These are phyloP conservation scores for Pterois miles DNA, from an alignment of 2,797 vertebrate genomes.

Conservation along the genomic window DNA sequence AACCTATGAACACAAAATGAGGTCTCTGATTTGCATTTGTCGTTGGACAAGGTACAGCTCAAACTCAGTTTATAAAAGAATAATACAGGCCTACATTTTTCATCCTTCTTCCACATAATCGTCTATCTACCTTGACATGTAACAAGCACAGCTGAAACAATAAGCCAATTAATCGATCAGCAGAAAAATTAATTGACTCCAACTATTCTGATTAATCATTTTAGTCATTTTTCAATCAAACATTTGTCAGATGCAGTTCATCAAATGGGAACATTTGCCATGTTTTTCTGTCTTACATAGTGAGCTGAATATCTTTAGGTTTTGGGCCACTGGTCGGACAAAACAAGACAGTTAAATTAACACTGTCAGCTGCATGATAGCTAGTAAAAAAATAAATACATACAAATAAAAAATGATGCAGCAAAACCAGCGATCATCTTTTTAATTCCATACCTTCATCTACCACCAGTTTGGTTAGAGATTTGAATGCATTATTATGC, in stretches of 20 bases:
- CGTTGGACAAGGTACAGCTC: constrained; percentile 2
- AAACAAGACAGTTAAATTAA: background rate
- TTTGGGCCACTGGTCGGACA: background rate
- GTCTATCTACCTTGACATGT: background rate
- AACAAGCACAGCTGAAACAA: background rate
- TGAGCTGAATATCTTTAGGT: background rate
- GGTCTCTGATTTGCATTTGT: constrained; percentile 30
- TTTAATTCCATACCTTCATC: background rate
- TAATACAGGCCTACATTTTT: background rate
- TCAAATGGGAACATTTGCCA: no score
- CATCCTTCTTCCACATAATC: background rate
- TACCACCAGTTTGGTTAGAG: background rate
- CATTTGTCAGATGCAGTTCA: background rate
- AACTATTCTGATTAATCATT: background rate
- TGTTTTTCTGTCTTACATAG: background rate
- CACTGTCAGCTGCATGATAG: no score
- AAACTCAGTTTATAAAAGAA: constrained; percentile 5
- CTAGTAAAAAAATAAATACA: background rate
- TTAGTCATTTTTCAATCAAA: background rate
- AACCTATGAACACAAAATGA: background rate
- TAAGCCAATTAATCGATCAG: background rate
- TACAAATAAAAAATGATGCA: background rate
- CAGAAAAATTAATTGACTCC: background rate
- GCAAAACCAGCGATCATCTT: background rate
- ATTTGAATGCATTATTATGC: background rate